Percentiles rank a stretch among this genome's conserved stretches.
phyloP scores from a whole-genome alignment of 2,888 invertebrate genomes.

The Lasioglossum malachurum region DNA sequence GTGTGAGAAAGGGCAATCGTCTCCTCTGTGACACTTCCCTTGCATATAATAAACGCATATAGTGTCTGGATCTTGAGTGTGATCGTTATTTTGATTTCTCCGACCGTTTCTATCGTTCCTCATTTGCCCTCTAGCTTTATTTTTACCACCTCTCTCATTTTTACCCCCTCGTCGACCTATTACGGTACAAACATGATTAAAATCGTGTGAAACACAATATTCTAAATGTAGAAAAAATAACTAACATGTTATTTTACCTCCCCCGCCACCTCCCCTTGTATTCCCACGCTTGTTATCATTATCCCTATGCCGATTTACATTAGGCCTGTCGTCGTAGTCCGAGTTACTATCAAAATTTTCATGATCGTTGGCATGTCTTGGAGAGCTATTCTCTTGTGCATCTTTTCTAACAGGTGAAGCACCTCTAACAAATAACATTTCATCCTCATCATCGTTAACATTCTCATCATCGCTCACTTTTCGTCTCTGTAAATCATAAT shows the following conservation, averaged over 20 bases:
- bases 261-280: slow-evolving; percentile 65
- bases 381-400: slow-evolving; percentile 75
- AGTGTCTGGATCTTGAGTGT: slow-evolving; percentile 89
- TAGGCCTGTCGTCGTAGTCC: slow-evolving; percentile 85
- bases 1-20: slow-evolving; percentile 95
- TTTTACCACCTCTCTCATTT: slow-evolving; percentile 83
- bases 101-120: slow-evolving; percentile 85
- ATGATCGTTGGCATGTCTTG: slow-evolving; percentile 82
- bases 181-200: slow-evolving; percentile 67
- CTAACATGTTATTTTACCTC: slow-evolving; percentile 36
- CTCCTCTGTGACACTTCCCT: slow-evolving; percentile 94
- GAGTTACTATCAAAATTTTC: slow-evolving; percentile 87
- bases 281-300: slow-evolving; percentile 84
- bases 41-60: slow-evolving; percentile 95
- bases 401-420: slow-evolving; percentile 88
- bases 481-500: slow-evolving; percentile 85
- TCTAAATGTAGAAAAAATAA: slow-evolving; percentile 1
- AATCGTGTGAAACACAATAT: slow-evolving; percentile 28
- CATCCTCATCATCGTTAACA: slow-evolving; percentile 89
- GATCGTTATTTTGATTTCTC: slow-evolving; percentile 85
- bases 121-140: slow-evolving; percentile 83
- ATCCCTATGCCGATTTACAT: slow-evolving; percentile 78
- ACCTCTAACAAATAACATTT: slow-evolving; percentile 92
- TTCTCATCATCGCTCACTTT: slow-evolving; percentile 83
- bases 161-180: slow-evolving; percentile 86